Evolutionary conservation across 2,888 invertebrate species (phyloP), one percentile per base, ranked within the genome.

Genomic region (Amphimallon solstitiale): DNA sequence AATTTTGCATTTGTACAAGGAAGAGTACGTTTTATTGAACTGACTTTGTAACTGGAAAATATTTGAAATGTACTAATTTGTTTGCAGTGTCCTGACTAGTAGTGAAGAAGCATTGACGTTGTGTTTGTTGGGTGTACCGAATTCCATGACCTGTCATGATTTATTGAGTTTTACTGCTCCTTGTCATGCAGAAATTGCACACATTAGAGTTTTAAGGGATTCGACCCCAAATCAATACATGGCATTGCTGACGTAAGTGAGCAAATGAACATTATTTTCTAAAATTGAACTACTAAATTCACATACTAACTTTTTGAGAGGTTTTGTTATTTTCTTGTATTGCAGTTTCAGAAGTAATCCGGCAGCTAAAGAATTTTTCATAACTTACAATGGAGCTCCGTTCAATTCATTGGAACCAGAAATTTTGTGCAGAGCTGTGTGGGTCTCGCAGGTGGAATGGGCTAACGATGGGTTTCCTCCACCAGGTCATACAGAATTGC

Each of bases 171-270:
- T 98, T 81, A 93, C 96, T 29, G 96, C 96, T 0, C 96, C 98
- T 5, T 97, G 96, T 75, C 93, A 95, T 79, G 88, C 91, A 51
- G 92, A 93, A 78, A 92, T 98, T 37, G 91, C 94, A 66, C 92
- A 95, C 78, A 93, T 98, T 72, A 88, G 96, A 70, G 95, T 99
- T 52, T 89, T 99, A 49, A 86, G 97, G 17, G 93, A 94, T 80
- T 95, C 95, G 62, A 89, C 90, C 15, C 96, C 97, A 0, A 98
- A 98, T 83, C 97, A 97, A 80, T 99, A 98, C 79, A 98, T 99
- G 98, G 94, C 96, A 45, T 84, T 99, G 19, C 85, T 99, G 37
- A 97, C 95, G 86, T 97, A 79, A 85, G 86, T 82, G 40, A n/a
- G n/a, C n/a, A n/a, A n/a, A n/a, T n/a, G n/a, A n/a, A 2, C 10